Percentiles rank a stretch among this genome's conserved stretches.
phyloP scores from a whole-genome alignment of 2,888 invertebrate genomes.

The Drosophila koepferae region DNA sequence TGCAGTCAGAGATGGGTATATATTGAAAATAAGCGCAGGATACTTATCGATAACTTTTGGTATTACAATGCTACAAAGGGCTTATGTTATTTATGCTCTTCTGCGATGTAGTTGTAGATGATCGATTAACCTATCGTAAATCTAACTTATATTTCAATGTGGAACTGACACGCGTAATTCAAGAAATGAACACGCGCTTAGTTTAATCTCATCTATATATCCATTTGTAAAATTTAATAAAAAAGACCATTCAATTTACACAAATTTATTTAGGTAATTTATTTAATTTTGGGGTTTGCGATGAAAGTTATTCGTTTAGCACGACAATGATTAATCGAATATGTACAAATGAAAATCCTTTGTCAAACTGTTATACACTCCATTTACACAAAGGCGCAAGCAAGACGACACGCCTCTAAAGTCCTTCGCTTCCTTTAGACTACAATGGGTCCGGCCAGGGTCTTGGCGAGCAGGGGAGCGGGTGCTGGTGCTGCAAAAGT shows the following conservation, averaged over 20 bases:
- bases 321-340: slow-evolving; percentile 82
- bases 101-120: neutral
- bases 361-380: slow-evolving; percentile 66
- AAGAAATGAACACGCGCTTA: neutral
- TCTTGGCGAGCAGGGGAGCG: slow-evolving; percentile 79
- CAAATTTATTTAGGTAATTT: slow-evolving; percentile 43
- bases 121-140: neutral
- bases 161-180: neutral
- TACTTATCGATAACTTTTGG: neutral
- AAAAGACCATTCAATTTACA: slow-evolving; percentile 24
- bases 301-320: slow-evolving; percentile 80
- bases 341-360: slow-evolving; percentile 84
- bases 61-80: neutral
- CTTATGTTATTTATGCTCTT: too few species aligned
- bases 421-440: slow-evolving; percentile 58
- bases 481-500: slow-evolving; percentile 61
- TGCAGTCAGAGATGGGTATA: neutral
- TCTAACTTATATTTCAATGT: neutral
- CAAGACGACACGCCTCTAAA: slow-evolving; percentile 32
- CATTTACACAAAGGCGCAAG: slow-evolving; percentile 46
- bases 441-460: slow-evolving; percentile 79
- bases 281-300: slow-evolving; percentile 63
- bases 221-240: neutral
- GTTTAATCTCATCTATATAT: neutral
- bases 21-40: neutral